A percentile compares a stretch with the other conserved stretches of the same genome.
phyloP scores from a whole-genome alignment of 2,113 vertebrate genomes.

The Grammomys surdaster region DNA sequence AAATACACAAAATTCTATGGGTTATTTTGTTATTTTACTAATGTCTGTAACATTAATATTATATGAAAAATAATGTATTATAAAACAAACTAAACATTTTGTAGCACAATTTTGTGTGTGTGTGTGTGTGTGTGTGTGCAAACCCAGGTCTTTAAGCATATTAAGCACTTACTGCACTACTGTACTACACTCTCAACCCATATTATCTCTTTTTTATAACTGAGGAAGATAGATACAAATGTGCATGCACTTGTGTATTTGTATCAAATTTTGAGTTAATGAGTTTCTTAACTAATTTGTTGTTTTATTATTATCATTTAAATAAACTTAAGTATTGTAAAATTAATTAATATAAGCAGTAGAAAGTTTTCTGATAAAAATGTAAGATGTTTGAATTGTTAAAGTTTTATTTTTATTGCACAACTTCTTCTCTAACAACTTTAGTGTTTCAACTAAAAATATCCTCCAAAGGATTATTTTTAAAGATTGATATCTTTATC shows the following conservation, averaged over 20 bases:
- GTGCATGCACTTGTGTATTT: neutral
- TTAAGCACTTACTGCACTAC: neutral
- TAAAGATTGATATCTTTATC: neutral
- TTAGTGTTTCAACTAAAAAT: neutral
- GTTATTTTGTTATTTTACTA: neutral
- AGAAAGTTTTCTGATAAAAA: slow-evolving; percentile 31
- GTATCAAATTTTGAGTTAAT: neutral
- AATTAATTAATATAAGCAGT: neutral
- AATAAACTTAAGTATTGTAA: neutral
- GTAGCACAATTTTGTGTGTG: neutral
- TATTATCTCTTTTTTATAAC: neutral
- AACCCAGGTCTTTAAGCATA: neutral
- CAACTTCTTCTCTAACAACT: neutral
- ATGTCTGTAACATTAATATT: neutral
- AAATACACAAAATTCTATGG: neutral
- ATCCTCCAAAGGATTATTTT: neutral
- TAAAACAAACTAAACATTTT: slow-evolving; percentile 16
- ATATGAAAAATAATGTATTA: neutral
- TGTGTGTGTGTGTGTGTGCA: neutral
- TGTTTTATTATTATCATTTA: neutral
- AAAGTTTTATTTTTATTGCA: neutral
- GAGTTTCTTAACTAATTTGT: neutral
- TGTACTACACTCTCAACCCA: neutral
- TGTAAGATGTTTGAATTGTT: neutral
- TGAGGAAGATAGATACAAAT: neutral